Conservation (phyloP, 2,113 vertebrate genomes). For the Cnemophilus loriae region DNA sequence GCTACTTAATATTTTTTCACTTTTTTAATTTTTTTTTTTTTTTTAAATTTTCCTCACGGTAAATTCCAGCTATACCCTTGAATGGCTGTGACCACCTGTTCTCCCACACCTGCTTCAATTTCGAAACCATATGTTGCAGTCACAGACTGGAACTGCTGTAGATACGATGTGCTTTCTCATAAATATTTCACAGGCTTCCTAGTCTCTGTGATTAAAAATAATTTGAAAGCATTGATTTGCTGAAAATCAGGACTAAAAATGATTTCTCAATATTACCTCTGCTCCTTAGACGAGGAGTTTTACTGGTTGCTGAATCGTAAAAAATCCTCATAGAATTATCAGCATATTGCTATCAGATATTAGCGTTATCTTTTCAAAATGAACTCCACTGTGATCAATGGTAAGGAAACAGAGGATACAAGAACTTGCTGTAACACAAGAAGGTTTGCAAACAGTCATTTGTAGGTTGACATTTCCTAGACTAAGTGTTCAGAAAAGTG, state of each 20-base stretch:
- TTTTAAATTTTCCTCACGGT: background rate
- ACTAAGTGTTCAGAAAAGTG: background rate
- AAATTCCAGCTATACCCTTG: conserved; percentile 47
- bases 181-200: conserved; percentile 70
- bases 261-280: background rate
- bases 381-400: background rate
- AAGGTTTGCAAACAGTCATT: background rate
- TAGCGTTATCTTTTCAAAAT: background rate
- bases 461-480: background rate
- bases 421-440: background rate
- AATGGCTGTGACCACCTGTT: conserved; percentile 76
- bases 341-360: background rate
- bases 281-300: conserved; percentile 20
- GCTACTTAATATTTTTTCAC: conserved; percentile 21
- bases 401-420: background rate
- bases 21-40: background rate
- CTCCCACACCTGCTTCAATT: conserved; percentile 76
- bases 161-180: conserved; percentile 58
- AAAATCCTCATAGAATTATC: background rate
- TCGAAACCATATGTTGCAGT: conserved; percentile 79
- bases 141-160: conserved; percentile 64
- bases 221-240: conserved; percentile 51
- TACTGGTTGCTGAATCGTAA: conserved; percentile 4
- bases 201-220: conserved; percentile 43
- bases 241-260: conserved; percentile 24